Evolutionary conservation across 2,888 invertebrate species (phyloP).

Genomic region (Brenthis hecate): DNA sequence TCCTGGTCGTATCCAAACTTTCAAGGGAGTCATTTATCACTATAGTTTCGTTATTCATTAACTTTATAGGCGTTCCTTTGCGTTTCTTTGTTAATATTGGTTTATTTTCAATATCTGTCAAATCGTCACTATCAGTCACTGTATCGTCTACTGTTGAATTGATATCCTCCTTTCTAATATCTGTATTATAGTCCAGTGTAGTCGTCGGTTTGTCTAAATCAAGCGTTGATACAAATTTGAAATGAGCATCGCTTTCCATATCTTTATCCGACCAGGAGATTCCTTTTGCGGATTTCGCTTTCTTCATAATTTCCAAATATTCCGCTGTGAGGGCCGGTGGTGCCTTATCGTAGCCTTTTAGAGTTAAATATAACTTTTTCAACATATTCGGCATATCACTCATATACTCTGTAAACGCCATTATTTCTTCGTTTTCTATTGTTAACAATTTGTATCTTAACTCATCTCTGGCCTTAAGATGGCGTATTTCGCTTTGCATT

Average conservation of each 20-base stretch:
- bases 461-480: conserved; percentile 67
- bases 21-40: conserved; percentile 73
- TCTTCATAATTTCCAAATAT: conserved; percentile 82
- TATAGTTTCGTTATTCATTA: conserved; percentile 68
- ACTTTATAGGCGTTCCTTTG: conserved; percentile 70
- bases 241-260: conserved; percentile 51
- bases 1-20: conserved; percentile 58
- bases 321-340: conserved; percentile 81
- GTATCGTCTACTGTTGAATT: conserved; percentile 53
- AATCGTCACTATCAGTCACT: conserved; percentile 65
- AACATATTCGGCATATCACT: conserved; percentile 79
- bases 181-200: conserved; percentile 40
- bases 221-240: conserved; percentile 63
- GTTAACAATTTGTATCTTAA: conserved; percentile 57
- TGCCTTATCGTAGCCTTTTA: conserved; percentile 82
- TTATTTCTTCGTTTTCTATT: conserved; percentile 78
- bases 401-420: conserved; percentile 74
- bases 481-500: conserved; percentile 61
- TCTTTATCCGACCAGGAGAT: conserved; percentile 84
- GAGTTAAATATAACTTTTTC: conserved; percentile 81
- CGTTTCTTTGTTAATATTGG: conserved; percentile 59
- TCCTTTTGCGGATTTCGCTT: conserved; percentile 81
- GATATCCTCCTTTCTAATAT: conserved; percentile 43
- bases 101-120: conserved; percentile 64
- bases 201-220: conserved; percentile 59